phyloP scores from a whole-genome alignment of 2,888 invertebrate species.

The Pherbina coryleti region DNA sequence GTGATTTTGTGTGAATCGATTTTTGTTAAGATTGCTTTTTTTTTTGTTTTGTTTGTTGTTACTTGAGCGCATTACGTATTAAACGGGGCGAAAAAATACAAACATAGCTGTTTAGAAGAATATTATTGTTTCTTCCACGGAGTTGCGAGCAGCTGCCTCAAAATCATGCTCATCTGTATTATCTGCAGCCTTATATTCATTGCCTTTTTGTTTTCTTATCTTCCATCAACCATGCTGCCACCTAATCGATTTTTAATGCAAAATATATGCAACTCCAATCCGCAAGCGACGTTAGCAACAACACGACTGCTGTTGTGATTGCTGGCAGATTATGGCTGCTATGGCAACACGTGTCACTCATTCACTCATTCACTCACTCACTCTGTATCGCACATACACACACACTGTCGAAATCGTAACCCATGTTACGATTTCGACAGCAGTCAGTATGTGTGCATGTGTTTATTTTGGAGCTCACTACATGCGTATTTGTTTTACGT shows the following conservation, averaged over 20 bases:
- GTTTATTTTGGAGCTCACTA: background rate
- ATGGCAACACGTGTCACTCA: background rate
- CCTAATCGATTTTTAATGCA: slow-evolving; percentile 63
- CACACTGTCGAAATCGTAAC: no score
- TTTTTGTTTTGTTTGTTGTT: no score
- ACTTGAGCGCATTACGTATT: no score
- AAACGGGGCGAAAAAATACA: no score
- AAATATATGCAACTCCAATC: slow-evolving; percentile 43
- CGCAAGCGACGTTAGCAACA: background rate
- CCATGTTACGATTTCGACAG: background rate
- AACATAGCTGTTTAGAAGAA: no score
- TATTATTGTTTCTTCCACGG: no score
- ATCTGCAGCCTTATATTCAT: background rate
- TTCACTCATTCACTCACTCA: background rate
- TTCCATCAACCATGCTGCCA: background rate
- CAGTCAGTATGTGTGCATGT: background rate
- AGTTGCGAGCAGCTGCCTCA: no score
- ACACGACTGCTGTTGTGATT: background rate
- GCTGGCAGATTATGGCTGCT: background rate
- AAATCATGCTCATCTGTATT: background rate
- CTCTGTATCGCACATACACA: background rate
- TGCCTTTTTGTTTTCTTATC: background rate
- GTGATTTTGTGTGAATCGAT: no score
- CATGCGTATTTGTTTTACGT: no score
- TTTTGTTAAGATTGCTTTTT: no score